Conservation (phyloP, 2,888 invertebrate genomes). For the Callimorpha dominula region DNA sequence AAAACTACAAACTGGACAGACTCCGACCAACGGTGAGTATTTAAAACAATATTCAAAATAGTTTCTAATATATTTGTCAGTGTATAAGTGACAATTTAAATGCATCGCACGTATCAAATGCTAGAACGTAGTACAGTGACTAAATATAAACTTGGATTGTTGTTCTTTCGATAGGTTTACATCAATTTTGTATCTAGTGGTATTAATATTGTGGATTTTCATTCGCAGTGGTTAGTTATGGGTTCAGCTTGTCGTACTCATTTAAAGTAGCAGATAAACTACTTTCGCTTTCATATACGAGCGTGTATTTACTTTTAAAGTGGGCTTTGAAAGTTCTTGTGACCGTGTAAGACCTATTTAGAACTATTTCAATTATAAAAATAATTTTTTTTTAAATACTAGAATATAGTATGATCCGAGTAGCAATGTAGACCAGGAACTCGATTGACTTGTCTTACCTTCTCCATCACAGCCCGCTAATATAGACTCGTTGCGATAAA, state of each 20-base stretch:
- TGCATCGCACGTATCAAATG: constrained; percentile 28
- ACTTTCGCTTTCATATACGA: constrained; percentile 7
- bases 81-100: constrained; percentile 29
- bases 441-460: constrained; percentile 2
- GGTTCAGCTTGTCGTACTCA: background rate
- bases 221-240: background rate
- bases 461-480: background rate
- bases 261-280: background rate
- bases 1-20: constrained; percentile 62
- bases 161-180: constrained; percentile 26
- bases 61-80: constrained; percentile 24
- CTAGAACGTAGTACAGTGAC: constrained; percentile 34
- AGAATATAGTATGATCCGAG: background rate
- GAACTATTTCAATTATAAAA: too few species aligned
- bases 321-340: constrained; percentile 3
- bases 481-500: background rate
- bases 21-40: constrained; percentile 61
- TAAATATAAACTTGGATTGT: constrained; percentile 27
- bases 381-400: background rate
- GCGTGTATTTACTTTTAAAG: constrained; percentile 3
- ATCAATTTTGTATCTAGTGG: constrained; percentile 31
- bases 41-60: constrained; percentile 20
- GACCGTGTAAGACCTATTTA: background rate
- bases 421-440: background rate
- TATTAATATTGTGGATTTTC: background rate